Evolutionary conservation across 2,797 vertebrate species (phyloP).

Genomic region (Staurois parvus): DNA sequence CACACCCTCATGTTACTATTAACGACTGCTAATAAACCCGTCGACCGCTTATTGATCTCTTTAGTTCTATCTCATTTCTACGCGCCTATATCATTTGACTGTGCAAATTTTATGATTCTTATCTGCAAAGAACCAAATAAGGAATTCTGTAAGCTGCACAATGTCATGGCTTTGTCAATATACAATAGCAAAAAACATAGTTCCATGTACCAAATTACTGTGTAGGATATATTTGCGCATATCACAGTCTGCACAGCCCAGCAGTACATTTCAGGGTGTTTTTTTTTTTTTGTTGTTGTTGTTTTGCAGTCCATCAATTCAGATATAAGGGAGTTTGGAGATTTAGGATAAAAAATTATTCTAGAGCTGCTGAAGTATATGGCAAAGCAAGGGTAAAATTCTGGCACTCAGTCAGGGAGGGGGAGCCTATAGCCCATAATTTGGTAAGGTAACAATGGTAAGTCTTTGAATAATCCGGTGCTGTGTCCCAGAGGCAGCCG

Average conservation of each 20-base stretch:
- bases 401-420: too few species aligned
- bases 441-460: too few species aligned
- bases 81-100: conserved; percentile 6
- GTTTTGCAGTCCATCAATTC: too few species aligned
- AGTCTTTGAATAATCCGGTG: too few species aligned
- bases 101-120: neutral
- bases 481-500: too few species aligned
- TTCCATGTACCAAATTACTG: neutral
- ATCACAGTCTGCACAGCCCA: neutral
- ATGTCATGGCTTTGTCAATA: neutral
- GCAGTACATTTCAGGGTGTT: too few species aligned
- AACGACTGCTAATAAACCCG: conserved; percentile 55
- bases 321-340: too few species aligned
- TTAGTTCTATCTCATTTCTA: conserved; percentile 16
- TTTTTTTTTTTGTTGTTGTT: too few species aligned
- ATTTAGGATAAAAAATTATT: too few species aligned
- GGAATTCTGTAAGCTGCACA: neutral
- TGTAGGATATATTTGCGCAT: neutral
- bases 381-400: too few species aligned
- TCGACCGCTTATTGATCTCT: conserved; percentile 44
- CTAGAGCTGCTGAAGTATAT: too few species aligned
- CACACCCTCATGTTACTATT: conserved; percentile 52
- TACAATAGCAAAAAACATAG: neutral
- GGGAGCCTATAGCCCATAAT: too few species aligned
- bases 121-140: neutral